Conservation (phyloP, 2,797 vertebrate species). For the Lepidocolaptes lacrymiger region DNA sequence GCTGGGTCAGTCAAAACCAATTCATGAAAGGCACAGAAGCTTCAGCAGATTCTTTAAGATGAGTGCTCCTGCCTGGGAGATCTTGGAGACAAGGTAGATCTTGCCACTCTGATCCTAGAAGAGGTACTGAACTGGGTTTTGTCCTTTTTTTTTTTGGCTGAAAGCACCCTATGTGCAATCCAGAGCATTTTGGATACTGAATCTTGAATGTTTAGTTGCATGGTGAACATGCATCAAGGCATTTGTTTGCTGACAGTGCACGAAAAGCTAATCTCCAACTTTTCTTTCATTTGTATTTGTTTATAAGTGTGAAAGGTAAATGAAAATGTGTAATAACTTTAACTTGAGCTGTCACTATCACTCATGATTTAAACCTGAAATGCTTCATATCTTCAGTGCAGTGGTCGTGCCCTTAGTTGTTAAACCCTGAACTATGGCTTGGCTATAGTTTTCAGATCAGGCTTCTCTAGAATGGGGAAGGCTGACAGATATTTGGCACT, state of each 20-base stretch:
- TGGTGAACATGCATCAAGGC: neutral
- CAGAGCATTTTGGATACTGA: neutral
- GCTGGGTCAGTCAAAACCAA: neutral
- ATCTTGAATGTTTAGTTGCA: neutral
- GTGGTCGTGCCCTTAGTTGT: neutral
- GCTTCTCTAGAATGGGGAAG: neutral
- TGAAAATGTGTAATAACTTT: neutral
- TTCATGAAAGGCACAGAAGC: neutral
- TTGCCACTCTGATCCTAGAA: neutral
- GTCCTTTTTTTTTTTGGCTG: neutral
- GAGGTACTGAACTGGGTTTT: neutral
- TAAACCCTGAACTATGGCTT: neutral
- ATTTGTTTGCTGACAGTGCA: neutral
- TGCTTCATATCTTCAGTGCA: neutral
- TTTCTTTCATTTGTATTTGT: neutral
- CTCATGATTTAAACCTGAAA: slow-evolving; percentile 1
- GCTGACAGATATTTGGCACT: neutral
- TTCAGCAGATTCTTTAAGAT: neutral
- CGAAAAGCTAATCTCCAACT: neutral
- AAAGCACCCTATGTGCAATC: neutral
- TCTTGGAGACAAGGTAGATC: neutral
- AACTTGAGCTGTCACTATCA: neutral
- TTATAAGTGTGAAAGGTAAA: neutral
- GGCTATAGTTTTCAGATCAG: neutral
- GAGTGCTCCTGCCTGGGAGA: neutral